Conservation (phyloP, 1,140 invertebrate species). For the Anoplolepis gracilipes region DNA sequence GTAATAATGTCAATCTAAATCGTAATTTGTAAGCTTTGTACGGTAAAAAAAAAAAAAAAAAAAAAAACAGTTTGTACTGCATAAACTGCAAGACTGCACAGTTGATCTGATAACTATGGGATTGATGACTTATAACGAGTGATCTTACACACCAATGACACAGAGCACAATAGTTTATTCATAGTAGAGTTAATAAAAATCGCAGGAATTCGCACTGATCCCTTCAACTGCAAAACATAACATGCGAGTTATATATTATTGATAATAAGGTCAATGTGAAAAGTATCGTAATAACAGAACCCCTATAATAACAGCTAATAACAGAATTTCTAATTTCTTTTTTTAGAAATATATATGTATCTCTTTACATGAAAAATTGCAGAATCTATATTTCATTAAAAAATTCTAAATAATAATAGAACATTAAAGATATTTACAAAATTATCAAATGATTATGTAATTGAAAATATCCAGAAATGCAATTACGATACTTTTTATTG, state of each 20-base stretch:
- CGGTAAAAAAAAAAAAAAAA: slow-evolving; percentile 57
- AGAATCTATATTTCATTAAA: neutral
- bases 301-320: neutral
- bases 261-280: slow-evolving; percentile 14
- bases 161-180: slow-evolving; percentile 39
- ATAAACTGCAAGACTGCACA: slow-evolving; percentile 63
- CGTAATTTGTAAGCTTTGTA: slow-evolving; percentile 70
- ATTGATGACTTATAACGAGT: slow-evolving; percentile 64
- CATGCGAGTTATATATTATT: slow-evolving; percentile 47
- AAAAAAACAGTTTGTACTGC: slow-evolving; percentile 55
- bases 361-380: no score
- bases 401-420: neutral
- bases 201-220: slow-evolving; percentile 61
- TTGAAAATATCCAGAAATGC: neutral
- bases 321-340: no score
- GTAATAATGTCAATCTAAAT: slow-evolving; percentile 71
- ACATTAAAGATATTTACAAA: slow-evolving; percentile 5
- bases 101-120: slow-evolving; percentile 54
- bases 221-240: slow-evolving; percentile 66
- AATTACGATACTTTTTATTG: slow-evolving; percentile 49
- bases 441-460: neutral
- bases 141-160: slow-evolving; percentile 50
- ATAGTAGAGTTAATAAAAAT: slow-evolving; percentile 49
- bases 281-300: slow-evolving; percentile 39
- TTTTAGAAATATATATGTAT: no score